Evolutionary conservation across 2,797 vertebrate genomes (phyloP), one percentile per base, ranked within the genome.

Genomic region (Sebastes nivosus): DNA sequence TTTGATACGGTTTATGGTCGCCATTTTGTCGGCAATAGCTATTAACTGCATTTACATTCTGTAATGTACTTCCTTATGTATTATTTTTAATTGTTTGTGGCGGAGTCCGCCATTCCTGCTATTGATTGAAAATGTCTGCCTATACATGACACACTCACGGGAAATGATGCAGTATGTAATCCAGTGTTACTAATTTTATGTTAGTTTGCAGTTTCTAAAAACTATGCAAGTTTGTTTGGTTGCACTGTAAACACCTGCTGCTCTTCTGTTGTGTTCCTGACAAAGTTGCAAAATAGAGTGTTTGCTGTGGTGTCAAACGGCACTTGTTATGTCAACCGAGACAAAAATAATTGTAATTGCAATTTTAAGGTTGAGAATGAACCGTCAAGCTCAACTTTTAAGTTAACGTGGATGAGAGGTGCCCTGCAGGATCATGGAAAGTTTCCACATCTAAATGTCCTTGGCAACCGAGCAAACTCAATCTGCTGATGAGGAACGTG

Each of bases 301-400:
- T 25, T 32, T 55, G n/a, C 3, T 18, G 29, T 27, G 18, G 1
- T 5, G 14, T n/a, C 18, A 32, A 60, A 42, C 38, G 0, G 1
- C 32, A 16, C 34, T 24, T 65, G 32, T 13, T 25, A 25, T 25
- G 42, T 38, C 34, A 71, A 5, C 52, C 32, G 4, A 9, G 9
- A 25, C 54, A 1, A 14, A 68, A 70, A 60, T 58, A 9, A n/a
- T 11, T 13, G 13, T 12, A 24, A 60, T 72, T 46, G 3, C 20
- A 50, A 63, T n/a, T 34, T 34, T 13, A n/a, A 52, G 50, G 8
- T 1, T 2, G 18, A 30, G 36, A 14, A 55, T 29, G 3, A 65
- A 54, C 30, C n/a, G 8, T 18, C 27, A 12, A 50, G 57, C 22
- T 52, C 25, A 34, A n/a, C 65, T 52, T 24, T 11, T 24, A 0